phyloP scores from a whole-genome alignment of 2,113 vertebrate genomes.

The Corapipo altera region DNA sequence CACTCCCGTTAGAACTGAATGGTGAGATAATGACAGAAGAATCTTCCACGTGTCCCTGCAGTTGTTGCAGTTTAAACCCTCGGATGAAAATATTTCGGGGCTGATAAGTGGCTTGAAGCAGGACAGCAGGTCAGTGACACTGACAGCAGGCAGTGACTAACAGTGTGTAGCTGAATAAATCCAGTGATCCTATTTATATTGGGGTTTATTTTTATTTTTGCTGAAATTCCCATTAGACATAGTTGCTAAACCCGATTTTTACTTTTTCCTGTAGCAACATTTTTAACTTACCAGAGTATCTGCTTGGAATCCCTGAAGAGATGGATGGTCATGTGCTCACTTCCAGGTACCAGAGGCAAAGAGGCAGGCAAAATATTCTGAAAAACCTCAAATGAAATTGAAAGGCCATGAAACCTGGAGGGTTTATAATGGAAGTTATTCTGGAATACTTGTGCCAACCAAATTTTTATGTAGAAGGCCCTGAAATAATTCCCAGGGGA shows the following conservation, averaged over 20 bases:
- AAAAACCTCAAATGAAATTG: background rate
- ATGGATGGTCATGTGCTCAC: background rate
- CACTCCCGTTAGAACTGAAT: background rate
- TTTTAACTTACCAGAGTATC: background rate
- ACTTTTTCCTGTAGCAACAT: background rate
- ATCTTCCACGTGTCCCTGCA: conserved; percentile 56
- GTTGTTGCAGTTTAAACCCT: conserved; percentile 44
- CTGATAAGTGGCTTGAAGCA: conserved; percentile 6
- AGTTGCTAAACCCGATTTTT: background rate
- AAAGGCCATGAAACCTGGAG: background rate
- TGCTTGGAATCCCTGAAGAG: background rate
- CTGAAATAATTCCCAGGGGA: background rate
- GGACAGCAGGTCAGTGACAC: background rate
- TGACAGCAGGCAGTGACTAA: background rate
- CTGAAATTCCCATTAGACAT: background rate
- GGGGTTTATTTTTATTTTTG: background rate
- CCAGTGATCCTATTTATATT: background rate
- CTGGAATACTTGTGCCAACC: background rate
- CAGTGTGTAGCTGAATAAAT: background rate
- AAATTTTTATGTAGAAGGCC: background rate
- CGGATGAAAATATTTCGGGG: background rate
- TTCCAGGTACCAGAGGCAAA: background rate
- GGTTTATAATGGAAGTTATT: background rate
- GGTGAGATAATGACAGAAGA: conserved; percentile 50
- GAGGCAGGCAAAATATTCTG: background rate